A percentile compares a stretch with the other conserved stretches of the same genome.
Evolutionary conservation across 2,888 invertebrate species (phyloP).

Genomic region (Penaeus monodon): DNA sequence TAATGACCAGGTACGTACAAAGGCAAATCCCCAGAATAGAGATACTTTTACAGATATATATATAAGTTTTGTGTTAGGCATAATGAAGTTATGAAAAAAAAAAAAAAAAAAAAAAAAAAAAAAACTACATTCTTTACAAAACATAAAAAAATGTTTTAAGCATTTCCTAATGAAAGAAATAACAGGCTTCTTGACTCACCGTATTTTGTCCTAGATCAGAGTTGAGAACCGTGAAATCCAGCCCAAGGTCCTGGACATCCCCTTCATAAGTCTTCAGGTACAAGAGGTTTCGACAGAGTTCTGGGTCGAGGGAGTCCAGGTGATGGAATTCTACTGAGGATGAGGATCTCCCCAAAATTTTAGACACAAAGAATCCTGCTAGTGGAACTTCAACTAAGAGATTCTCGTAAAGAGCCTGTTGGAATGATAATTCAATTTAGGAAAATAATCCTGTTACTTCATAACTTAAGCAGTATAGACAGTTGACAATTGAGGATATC

Average conservation of each 20-base stretch:
- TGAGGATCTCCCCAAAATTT: slow-evolving; percentile 80
- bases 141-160: neutral
- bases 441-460: too few relatives aligned
- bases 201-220: slow-evolving; percentile 91
- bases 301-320: slow-evolving; percentile 91
- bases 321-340: slow-evolving; percentile 88
- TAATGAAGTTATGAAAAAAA: too few relatives aligned
- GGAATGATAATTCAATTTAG: slow-evolving; percentile 51
- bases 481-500: too few relatives aligned
- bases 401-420: slow-evolving; percentile 92
- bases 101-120: too few relatives aligned
- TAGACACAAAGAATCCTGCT: slow-evolving; percentile 94
- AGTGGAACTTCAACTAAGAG: slow-evolving; percentile 93
- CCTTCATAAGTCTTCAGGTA: slow-evolving; percentile 76
- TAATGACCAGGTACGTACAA: neutral
- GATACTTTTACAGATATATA: too few relatives aligned
- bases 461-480: too few relatives aligned
- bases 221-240: slow-evolving; percentile 93
- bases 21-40: too few relatives aligned
- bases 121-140: too few relatives aligned
- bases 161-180: neutral
- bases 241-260: slow-evolving; percentile 70
- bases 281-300: slow-evolving; percentile 89
- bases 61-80: too few relatives aligned
- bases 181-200: slow-evolving; percentile 64